A percentile compares a stretch with the other conserved stretches of the same genome.
Evolutionary conservation across 2,113 vertebrate species (phyloP).

Genomic region (Chamaea fasciata): DNA sequence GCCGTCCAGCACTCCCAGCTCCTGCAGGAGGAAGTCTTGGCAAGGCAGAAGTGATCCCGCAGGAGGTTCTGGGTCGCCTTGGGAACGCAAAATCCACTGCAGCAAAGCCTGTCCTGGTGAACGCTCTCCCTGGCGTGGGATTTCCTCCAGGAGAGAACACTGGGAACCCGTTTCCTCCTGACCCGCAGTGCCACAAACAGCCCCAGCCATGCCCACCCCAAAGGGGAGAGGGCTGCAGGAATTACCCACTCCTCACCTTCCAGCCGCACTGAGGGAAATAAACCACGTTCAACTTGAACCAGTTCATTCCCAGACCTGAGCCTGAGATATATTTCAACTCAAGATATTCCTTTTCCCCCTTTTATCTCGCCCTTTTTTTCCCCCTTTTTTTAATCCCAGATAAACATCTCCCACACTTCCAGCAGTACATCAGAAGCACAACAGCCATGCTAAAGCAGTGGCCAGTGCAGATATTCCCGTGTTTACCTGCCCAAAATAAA

Average conservation of each 20-base stretch:
- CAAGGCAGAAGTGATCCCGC: neutral
- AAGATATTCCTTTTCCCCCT: no score
- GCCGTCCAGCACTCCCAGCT: neutral
- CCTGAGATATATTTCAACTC: rapidly evolving
- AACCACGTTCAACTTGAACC: neutral
- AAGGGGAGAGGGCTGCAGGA: neutral
- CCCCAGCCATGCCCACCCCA: neutral
- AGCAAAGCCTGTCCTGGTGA: neutral
- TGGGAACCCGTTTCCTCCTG: neutral
- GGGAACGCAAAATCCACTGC: neutral
- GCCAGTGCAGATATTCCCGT: neutral
- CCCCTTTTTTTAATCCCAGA: neutral
- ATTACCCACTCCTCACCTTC: neutral
- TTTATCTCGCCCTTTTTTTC: neutral
- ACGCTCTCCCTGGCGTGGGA: neutral
- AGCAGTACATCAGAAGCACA: neutral
- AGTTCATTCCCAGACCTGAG: neutral
- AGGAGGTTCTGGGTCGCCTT: neutral
- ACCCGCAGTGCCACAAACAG: neutral
- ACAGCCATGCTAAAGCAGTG: neutral
- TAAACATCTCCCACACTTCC: neutral
- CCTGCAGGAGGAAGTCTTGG: neutral
- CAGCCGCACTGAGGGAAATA: neutral
- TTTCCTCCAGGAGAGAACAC: neutral
- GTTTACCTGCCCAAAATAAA: neutral